phyloP scores from a whole-genome alignment of 2,113 vertebrate species.

The Petroica traversi region DNA sequence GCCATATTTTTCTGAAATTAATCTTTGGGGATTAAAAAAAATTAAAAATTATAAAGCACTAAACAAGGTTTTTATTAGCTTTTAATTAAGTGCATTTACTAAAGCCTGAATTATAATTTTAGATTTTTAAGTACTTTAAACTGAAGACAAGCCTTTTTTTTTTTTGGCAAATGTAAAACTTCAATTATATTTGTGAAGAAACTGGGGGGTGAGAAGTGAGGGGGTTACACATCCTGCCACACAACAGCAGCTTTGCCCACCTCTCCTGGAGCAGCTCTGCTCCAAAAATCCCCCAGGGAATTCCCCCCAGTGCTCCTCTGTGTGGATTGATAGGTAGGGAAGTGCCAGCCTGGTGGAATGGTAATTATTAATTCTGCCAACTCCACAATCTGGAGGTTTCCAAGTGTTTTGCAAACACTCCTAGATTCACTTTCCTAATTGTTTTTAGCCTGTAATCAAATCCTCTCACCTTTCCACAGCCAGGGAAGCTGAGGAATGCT shows the following conservation, averaged over 20 bases:
- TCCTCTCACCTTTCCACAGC: constrained; percentile 20
- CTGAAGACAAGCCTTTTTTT: background rate
- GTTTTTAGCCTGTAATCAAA: background rate
- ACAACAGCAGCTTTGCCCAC: background rate
- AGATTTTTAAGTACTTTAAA: background rate
- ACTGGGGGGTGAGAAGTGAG: background rate
- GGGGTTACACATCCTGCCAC: background rate
- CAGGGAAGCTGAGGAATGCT: background rate
- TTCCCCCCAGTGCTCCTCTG: no score
- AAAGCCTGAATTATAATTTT: background rate
- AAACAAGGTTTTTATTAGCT: background rate
- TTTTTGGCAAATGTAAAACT: background rate
- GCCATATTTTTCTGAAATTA: background rate
- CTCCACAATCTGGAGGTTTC: background rate
- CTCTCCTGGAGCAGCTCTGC: background rate
- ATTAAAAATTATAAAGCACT: background rate
- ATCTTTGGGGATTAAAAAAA: background rate
- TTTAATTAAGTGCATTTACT: background rate
- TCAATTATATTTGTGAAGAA: background rate
- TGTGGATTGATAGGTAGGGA: background rate
- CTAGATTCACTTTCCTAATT: background rate
- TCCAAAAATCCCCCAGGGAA: background rate
- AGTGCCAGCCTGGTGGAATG: background rate
- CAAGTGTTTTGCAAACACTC: background rate
- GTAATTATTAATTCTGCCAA: background rate